Evolutionary conservation across 2,888 invertebrate genomes (phyloP).

Genomic region (Barypeithes pellucidus): DNA sequence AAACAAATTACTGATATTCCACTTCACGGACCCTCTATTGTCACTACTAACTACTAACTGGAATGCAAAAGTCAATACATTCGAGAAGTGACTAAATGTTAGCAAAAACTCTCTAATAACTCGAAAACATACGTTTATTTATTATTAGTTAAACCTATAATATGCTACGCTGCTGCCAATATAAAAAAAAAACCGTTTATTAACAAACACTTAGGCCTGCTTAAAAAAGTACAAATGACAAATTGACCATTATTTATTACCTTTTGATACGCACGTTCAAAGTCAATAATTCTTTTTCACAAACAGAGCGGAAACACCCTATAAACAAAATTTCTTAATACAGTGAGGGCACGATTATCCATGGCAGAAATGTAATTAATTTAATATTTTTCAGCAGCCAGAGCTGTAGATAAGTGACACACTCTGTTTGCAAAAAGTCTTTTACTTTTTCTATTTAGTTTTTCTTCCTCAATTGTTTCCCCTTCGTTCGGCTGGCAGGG

Average conservation of each 20-base stretch:
- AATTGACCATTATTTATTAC: background rate
- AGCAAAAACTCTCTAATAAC: too few species aligned
- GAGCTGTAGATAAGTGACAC: background rate
- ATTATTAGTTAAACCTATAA: too few species aligned
- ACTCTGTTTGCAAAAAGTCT: background rate
- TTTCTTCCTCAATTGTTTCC: too few species aligned
- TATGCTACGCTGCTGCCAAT: too few species aligned
- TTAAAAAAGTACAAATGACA: background rate
- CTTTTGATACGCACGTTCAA: conserved; percentile 24
- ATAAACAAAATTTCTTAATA: conserved; percentile 42
- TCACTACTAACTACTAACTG: too few species aligned
- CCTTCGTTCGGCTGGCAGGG: too few species aligned
- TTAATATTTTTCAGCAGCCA: background rate
- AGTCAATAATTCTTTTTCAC: conserved; percentile 28
- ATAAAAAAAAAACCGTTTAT: background rate
- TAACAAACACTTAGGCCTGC: conserved; percentile 3
- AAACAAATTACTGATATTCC: too few species aligned
- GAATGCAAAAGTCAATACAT: too few species aligned
- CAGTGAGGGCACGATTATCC: conserved; percentile 8
- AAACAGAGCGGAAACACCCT: conserved; percentile 46
- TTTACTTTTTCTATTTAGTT: background rate
- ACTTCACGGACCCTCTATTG: too few species aligned
- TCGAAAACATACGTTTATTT: too few species aligned
- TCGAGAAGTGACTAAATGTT: too few species aligned
- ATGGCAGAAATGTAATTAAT: background rate